Conservation (phyloP, 2,888 invertebrate genomes). For the Coleophora deauratella region DNA sequence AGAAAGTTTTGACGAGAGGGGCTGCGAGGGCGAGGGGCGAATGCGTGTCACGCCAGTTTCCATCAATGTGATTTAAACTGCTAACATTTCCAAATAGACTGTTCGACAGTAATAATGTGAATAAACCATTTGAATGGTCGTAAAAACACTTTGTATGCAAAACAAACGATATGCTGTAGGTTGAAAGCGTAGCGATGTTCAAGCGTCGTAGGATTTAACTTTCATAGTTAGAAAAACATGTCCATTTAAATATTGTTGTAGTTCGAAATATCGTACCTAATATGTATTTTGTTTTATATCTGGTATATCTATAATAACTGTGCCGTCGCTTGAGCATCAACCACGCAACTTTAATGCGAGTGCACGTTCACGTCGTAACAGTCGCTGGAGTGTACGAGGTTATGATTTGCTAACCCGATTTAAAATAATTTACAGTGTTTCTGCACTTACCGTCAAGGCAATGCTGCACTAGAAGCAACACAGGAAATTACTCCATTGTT, state of each 20-base stretch:
- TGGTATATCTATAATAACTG: no score
- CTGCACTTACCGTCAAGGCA: no score
- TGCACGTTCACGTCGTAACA: no score
- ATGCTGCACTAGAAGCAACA: no score
- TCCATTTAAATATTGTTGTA: no score
- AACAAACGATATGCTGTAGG: conserved; percentile 12
- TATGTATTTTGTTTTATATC: no score
- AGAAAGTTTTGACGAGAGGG: conserved; percentile 63
- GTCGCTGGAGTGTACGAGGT: conserved; percentile 2
- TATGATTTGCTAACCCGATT: conserved; percentile 10
- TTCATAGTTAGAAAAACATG: no score
- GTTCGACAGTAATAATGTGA: conserved; percentile 9
- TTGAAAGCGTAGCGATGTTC: neutral
- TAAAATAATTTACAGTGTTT: conserved; percentile 1
- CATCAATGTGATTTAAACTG: conserved; percentile 49
- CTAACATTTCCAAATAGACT: conserved; percentile 25
- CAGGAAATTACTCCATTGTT: no score
- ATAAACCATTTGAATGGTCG: conserved; percentile 20
- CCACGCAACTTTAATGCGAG: no score
- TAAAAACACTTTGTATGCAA: conserved; percentile 17
- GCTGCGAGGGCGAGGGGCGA: conserved; percentile 24
- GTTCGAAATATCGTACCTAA: no score
- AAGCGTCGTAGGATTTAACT: neutral
- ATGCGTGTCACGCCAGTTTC: conserved; percentile 51
- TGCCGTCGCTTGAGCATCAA: no score